Conservation (phyloP, 1,140 invertebrate genomes). For the Drosophila bocqueti region DNA sequence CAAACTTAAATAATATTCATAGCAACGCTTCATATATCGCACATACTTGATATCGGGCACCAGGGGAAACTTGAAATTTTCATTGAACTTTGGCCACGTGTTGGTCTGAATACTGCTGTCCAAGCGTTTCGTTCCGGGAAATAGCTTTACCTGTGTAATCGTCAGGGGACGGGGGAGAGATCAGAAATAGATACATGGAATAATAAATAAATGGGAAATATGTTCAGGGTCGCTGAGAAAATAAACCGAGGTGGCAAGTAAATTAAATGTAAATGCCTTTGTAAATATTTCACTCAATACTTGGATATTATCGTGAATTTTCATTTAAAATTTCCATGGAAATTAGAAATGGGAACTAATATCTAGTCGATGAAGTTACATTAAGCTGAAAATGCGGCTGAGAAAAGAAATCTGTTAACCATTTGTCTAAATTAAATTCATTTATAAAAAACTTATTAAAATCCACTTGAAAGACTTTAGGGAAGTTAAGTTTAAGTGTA, state of each 20-base stretch:
- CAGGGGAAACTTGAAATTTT: slow-evolving; percentile 90
- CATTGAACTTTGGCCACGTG: slow-evolving; percentile 91
- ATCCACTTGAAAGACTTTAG: too few species aligned
- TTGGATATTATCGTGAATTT: not conserved
- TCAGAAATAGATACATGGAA: slow-evolving; percentile 9
- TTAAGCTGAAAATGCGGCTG: not conserved
- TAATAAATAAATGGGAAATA: slow-evolving; percentile 66
- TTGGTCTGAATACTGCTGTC: slow-evolving; percentile 90
- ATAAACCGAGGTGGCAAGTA: slow-evolving; percentile 1
- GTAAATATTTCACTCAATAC: not conserved
- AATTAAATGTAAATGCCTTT: slow-evolving; percentile 13
- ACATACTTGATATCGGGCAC: slow-evolving; percentile 86
- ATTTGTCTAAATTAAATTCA: not conserved
- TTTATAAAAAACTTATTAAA: not conserved
- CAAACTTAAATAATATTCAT: not conserved
- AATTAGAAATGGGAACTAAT: not conserved
- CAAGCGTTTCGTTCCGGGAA: slow-evolving; percentile 90
- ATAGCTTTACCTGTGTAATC: slow-evolving; percentile 89
- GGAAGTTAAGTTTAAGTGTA: too few species aligned
- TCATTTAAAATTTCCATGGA: not conserved
- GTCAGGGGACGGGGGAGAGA: not conserved
- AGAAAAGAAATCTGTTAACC: not conserved
- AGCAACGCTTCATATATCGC: not conserved
- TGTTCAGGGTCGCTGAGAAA: slow-evolving; percentile 12
- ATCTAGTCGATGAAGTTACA: not conserved